A percentile compares a stretch with the other conserved stretches of the same genome.
These are phyloP conservation scores for Atlantisia rogersi DNA, from an alignment of 2,113 vertebrate genomes.

Conservation along the genomic window DNA sequence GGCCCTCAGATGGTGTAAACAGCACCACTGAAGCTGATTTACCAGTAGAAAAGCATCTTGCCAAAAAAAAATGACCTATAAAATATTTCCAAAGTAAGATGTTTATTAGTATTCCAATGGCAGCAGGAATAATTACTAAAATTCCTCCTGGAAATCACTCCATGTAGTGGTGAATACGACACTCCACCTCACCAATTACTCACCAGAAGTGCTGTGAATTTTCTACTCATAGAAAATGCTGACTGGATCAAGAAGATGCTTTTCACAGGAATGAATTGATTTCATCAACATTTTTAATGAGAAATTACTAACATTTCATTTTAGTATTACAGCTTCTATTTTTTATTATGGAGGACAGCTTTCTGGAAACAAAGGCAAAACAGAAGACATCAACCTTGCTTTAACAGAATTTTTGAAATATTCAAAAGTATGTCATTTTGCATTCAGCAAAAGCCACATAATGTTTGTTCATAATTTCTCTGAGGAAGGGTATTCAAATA, in stretches of 20 bases:
- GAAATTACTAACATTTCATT: slow-evolving; percentile 23
- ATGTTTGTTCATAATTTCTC: not conserved
- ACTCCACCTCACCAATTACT: slow-evolving; percentile 28
- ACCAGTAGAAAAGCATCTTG: not conserved
- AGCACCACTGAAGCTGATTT: not conserved
- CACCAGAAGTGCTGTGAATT: slow-evolving; percentile 27
- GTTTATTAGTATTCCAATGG: slow-evolving; percentile 30
- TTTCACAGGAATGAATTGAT: slow-evolving; percentile 21
- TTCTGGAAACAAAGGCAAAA: not conserved
- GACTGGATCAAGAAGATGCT: not conserved
- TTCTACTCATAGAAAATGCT: slow-evolving; percentile 6
- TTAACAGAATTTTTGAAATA: not conserved
- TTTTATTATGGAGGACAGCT: not conserved
- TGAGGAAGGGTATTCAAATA: not conserved
- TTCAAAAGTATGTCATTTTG: not conserved
- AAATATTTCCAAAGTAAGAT: not conserved
- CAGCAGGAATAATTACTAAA: slow-evolving; percentile 41
- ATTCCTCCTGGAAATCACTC: slow-evolving; percentile 52
- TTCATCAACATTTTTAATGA: slow-evolving; percentile 28
- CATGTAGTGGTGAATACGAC: not conserved
- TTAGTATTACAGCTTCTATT: not conserved
- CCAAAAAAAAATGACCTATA: slow-evolving; percentile 15
- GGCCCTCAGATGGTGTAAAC: not conserved
- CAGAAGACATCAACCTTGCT: not conserved
- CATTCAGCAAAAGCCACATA: not conserved